These are phyloP conservation scores for Prinia subflava DNA, from an alignment of 2,113 vertebrate species.

Conservation along the genomic window DNA sequence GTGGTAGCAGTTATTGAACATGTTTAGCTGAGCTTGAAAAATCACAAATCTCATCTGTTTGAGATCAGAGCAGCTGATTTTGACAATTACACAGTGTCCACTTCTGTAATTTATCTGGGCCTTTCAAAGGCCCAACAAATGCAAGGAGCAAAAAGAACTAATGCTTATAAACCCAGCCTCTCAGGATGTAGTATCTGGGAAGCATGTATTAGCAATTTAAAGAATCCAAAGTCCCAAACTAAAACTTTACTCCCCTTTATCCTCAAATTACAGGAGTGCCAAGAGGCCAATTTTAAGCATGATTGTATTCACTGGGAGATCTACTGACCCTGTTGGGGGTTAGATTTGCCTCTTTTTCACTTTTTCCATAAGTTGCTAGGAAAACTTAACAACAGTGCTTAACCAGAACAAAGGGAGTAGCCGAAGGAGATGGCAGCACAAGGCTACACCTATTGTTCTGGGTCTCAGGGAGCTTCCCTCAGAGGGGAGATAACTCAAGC, in stretches of 20 bases:
- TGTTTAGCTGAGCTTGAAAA: neutral
- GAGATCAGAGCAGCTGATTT: neutral
- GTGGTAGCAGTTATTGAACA: neutral
- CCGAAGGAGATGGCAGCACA: too few relatives aligned
- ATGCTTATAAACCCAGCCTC: neutral
- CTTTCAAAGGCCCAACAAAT: neutral
- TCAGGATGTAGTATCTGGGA: neutral
- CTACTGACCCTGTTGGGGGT: neutral
- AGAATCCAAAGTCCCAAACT: neutral
- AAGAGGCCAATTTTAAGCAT: neutral
- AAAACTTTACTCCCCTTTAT: neutral
- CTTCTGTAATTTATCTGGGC: neutral
- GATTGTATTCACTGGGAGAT: neutral
- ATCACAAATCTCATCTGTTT: neutral
- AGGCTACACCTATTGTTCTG: too few relatives aligned
- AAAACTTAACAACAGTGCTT: too few relatives aligned
- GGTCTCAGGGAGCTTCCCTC: too few relatives aligned
- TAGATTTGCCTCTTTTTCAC: too few relatives aligned
- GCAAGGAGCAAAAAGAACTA: neutral
- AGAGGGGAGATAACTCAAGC: too few relatives aligned
- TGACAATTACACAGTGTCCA: neutral
- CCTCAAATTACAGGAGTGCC: neutral
- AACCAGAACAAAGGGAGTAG: too few relatives aligned
- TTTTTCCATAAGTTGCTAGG: too few relatives aligned
- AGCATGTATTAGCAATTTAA: neutral